Evolutionary conservation across 2,797 vertebrate genomes (phyloP), one percentile per base, ranked within the genome.

Genomic region (Sebastes cheni): DNA sequence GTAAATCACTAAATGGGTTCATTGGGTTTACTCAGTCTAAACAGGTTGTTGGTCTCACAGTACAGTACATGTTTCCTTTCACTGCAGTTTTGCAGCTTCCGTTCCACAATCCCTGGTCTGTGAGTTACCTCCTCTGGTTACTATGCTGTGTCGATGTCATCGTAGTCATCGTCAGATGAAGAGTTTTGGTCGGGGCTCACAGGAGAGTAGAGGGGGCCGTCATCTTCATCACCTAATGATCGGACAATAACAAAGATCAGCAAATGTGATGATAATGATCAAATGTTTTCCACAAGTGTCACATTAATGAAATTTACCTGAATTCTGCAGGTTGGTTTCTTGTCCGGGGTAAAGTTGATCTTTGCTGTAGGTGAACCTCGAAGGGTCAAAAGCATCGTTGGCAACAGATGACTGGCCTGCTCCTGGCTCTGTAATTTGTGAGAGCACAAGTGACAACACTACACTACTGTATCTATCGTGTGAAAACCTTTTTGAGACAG

Each of bases 151-250:
- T 10, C 82, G 4, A 94, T n/a, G n/a, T 94, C 91, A 20, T 94
- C 93, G 22, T 94, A 93, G 67, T 93, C 93, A 4, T 90, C 83
- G 27, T 90, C 87, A 66, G 84, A 76, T 6, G 76, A 66, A 3
- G 52, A 1, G 2, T 75, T 30, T 34, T 55, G 55, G 11, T 94
- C 91, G 1, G 89, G 88, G 64, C 89, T 93, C 67, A 94, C 92
- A 0, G 93, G 91, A 1, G 88, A 92, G 82, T 93, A 94, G 30
- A 95, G 14, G 0, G 80, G 82, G 6, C 39, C 77, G 1, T 88
- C 91, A 0, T 91, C 88, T 52, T 76, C 86, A 12, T 81, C 82
- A 78, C 39, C 91, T 92, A 2, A 32, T 3, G 29, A 67, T 69
- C 56, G 32, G 54, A 72, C 27, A 39, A 55, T 6, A 61, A n/a